These are phyloP conservation scores for Acleris emargana DNA, from an alignment of 2,888 invertebrate genomes.

Conservation along the genomic window DNA sequence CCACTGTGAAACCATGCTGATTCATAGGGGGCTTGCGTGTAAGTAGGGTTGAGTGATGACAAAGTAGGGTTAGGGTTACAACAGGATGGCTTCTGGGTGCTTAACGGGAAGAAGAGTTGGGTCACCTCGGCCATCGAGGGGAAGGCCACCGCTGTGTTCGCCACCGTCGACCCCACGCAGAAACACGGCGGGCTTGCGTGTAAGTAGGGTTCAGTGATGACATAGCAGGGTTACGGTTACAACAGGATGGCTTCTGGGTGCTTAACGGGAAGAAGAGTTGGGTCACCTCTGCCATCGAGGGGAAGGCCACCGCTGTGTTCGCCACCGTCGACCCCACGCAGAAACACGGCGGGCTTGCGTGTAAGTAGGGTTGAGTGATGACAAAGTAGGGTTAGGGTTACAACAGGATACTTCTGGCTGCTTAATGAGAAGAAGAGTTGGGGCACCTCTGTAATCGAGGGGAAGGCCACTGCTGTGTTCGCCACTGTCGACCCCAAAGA, in stretches of 20 bases:
- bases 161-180: constrained; percentile 85
- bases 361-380: constrained; percentile 48
- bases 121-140: too few species aligned
- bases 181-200: constrained; percentile 87
- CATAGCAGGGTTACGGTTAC: too few species aligned
- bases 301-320: constrained; percentile 86
- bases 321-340: constrained; percentile 86
- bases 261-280: constrained; percentile 88
- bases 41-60: constrained; percentile 32
- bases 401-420: too few species aligned
- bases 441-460: constrained; percentile 85
- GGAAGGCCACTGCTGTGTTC: constrained; percentile 86
- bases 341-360: constrained; percentile 86
- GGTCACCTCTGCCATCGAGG: constrained; percentile 89
- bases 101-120: too few species aligned
- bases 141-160: constrained; percentile 86
- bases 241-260: constrained; percentile 79
- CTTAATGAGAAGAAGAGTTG: too few species aligned
- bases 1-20: constrained; percentile 86
- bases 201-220: constrained; percentile 43
- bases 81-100: too few species aligned
- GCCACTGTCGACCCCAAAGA: constrained; percentile 86
- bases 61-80: too few species aligned
- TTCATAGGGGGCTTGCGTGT: constrained; percentile 86
- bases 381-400: too few species aligned